Evolutionary conservation across 2,888 invertebrate species (phyloP), one percentile per base, ranked within the genome.

Genomic region (Netelia fuscicornis): DNA sequence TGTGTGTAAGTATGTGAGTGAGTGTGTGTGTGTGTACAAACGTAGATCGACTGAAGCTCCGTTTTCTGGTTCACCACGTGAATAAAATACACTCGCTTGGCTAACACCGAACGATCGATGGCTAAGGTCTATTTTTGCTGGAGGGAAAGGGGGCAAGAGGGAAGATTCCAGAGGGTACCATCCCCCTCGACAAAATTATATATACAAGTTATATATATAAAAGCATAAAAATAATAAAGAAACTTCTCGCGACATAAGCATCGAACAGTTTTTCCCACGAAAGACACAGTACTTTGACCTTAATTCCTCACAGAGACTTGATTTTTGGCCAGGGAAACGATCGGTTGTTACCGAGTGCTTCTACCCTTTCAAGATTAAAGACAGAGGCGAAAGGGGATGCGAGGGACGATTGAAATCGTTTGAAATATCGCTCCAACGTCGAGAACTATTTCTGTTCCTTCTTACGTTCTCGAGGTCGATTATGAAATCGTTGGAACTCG

Each of bases 21-120:
- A 11, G 9, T 11, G 48, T 25, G 42, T 70, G 79, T 72, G 8
- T 56, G 68, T 71, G 48, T 72, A 60, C 80, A 1, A 17, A 67
- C 78, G 84, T 79, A 78, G 78, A 86, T 86, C 83, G 85, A 84
- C 64, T 64, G 65, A 58, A 74, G 58, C 76, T 56, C 56, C 76
- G 83, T 81, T 84, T 84, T 86, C 86, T 84, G 83, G 84, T 82
- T 87, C 84, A 86, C 81, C 83, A 86, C 83, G 83, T 86, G 83
- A 86, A 81, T 85, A 86, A 86, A 83, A 84, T 76, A 87, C 76
- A 81, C 75, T 60, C 23, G 58, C 76, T 79, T 42, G 71, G 37
- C 37, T 44, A n/a, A 70, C 62, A 23, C 62, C 17, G 10, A 42
- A 37, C 72, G 84, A 87, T 87, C 87, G 86, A 87, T 87, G 58